Base-by-base conservation (phyloP, 2,888 invertebrate species). In the Troglohyphantes excavatus region DNA sequence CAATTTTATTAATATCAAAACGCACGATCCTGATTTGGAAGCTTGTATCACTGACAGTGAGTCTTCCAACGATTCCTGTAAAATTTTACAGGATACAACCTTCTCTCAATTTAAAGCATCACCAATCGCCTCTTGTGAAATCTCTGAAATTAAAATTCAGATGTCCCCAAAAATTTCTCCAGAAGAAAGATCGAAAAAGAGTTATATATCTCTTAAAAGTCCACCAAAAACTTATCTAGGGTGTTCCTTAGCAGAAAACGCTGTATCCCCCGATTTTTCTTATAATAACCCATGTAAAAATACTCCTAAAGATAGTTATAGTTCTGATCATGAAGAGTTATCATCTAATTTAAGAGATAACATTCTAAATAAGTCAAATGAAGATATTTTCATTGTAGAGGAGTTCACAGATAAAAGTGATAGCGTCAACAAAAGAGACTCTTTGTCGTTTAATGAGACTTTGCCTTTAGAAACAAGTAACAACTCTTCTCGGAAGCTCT, bases 1-100 rank as follows among this genome's bases (percentile, higher is more conserved):
- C 53, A 53, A 53, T 17, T n/a, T 11, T 46, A n/a, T 1, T 21
- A 7, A n/a, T 53, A 27, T 26, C 21, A 17, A 5, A 0, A 23
- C 0, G 21, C 13, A 26, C 53, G 5, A 67, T 46, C 26, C 19
- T 33, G 29, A 81, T 26, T 1, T 39, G 9, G 61, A 23, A 26
- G 21, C 26, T 39, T 27, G 39, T 53, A 26, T 61, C 11, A 13
- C 6, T 21, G 72, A 82, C 11, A 82, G 59, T 11, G 29, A 59
- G n/a, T 82, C 82, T 26, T 82, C 82, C 26, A 61, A 82, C 59
- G 82, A 82, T 26, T 82, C 82, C 2, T 82, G 82, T 43, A 72
- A 82, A 82, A 72, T 82, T 70, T 7, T 82, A 23, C 26, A 82
- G 19, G n/a, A n/a, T 9, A 68, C 23, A 5, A 26, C 26, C 13